Evolutionary conservation across 2,113 vertebrate genomes (phyloP).

Genomic region (Naja naja): DNA sequence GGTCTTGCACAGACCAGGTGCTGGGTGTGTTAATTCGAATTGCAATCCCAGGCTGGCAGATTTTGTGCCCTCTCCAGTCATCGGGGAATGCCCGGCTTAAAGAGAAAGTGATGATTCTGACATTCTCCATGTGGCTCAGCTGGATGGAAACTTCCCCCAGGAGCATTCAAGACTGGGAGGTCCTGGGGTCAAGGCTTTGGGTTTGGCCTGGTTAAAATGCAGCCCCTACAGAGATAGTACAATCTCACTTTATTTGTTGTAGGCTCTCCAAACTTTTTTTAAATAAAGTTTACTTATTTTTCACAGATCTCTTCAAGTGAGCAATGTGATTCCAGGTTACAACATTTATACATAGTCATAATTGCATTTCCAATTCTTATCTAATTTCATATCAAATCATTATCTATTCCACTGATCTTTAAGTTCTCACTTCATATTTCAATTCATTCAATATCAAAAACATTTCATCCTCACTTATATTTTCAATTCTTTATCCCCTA

Average conservation of each 20-base stretch:
- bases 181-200: not conserved
- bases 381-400: too few relatives aligned
- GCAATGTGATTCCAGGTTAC: too few relatives aligned
- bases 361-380: too few relatives aligned
- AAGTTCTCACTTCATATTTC: too few relatives aligned
- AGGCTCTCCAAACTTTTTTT: too few relatives aligned
- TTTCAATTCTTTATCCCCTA: too few relatives aligned
- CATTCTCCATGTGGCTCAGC: not conserved
- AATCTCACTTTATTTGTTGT: not conserved
- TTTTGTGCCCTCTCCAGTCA: not conserved
- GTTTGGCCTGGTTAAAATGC: not conserved
- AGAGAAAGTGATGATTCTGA: not conserved
- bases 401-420: too few relatives aligned
- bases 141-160: not conserved
- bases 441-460: too few relatives aligned
- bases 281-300: too few relatives aligned
- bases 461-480: too few relatives aligned
- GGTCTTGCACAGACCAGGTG: not conserved
- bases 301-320: too few relatives aligned
- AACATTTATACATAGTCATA: too few relatives aligned
- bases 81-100: not conserved
- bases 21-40: not conserved
- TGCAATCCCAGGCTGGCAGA: not conserved
- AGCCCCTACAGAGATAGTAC: not conserved
- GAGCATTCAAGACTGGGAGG: not conserved